Conservation (phyloP, 2,888 invertebrate species). For the Leptinotarsa rubiginosa region DNA sequence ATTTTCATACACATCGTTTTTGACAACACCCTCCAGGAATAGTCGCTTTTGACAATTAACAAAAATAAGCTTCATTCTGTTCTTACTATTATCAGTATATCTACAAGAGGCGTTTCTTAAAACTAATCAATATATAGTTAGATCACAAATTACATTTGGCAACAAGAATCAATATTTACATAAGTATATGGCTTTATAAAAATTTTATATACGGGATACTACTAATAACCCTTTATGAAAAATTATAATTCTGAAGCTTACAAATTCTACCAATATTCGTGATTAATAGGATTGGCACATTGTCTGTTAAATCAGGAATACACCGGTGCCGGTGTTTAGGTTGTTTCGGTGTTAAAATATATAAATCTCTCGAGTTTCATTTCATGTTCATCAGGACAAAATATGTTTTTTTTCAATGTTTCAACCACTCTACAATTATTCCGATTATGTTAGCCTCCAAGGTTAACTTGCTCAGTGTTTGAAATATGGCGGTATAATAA, state of each 20-base stretch:
- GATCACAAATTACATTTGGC: slow-evolving; percentile 44
- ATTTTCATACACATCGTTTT: background rate
- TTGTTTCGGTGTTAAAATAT: too few relatives aligned
- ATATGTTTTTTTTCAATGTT: too few relatives aligned
- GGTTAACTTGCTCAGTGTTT: too few relatives aligned
- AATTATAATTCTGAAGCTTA: background rate
- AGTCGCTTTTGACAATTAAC: too few relatives aligned
- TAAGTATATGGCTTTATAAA: background rate
- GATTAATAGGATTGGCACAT: background rate
- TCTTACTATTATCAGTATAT: background rate
- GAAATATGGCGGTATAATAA: too few relatives aligned
- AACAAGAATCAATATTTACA: slow-evolving; percentile 24
- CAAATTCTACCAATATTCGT: too few relatives aligned
- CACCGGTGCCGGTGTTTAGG: too few relatives aligned
- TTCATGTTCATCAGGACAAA: too few relatives aligned
- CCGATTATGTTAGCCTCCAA: too few relatives aligned
- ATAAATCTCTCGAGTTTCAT: too few relatives aligned
- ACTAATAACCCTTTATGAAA: background rate
- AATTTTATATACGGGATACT: background rate
- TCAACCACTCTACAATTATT: too few relatives aligned
- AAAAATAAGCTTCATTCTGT: background rate
- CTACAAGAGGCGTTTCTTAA: slow-evolving; percentile 3
- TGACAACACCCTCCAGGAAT: background rate
- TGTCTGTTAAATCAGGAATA: background rate
- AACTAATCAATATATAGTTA: slow-evolving; percentile 9